Base-by-base conservation (phyloP, 2,113 vertebrate species). In the Pungitius pungitius region DNA sequence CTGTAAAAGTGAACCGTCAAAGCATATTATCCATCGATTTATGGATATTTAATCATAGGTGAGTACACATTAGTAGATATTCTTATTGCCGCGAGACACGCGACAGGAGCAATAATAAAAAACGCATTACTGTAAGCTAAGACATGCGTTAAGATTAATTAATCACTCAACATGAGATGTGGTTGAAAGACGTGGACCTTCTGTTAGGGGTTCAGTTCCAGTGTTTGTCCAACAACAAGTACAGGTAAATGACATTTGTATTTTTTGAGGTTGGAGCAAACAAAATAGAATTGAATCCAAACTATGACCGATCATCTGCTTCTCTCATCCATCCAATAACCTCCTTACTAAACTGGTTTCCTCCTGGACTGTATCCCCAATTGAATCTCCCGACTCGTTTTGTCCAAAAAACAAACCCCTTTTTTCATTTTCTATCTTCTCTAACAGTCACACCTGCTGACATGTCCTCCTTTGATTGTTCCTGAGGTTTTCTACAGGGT, bases 371-470 rank as follows among this genome's bases (percentile, higher is more conserved):
- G 17, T 17, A 56, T 56, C 26, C 40, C 15, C 22, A 14, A 26
- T 52, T 20, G 9, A 20, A 49, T 40, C 11, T 35, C 22, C 3
- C n/a, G n/a, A 4, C 9, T 17, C 6, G 18, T 40, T 51, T 40
- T 27, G 49, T 69, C 24, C 11, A 3, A 68, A 30, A 55, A 35
- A 55, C 22, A 40, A 18, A 26, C 56, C 11, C 2, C 0, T 42
- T 26, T 24, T 15, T 24, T 8, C 27, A 17, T n/a, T 15, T n/a
- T 47, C 33, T 40, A 30, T 49, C 6, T 24, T 33, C 22, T 43
- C 60, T 30, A 20, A 64, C n/a, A 37, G 52, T 42, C 22, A 37
- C 37, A 45, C 27, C 62, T 26, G 66, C 66, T 56, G 60, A 74
- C 11, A 57, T 54, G 40, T 60, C 62, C 62, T 51, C 62, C 33